These are phyloP conservation scores for Adelosebastes latens DNA, from an alignment of 2,797 vertebrate genomes.

Conservation along the genomic window DNA sequence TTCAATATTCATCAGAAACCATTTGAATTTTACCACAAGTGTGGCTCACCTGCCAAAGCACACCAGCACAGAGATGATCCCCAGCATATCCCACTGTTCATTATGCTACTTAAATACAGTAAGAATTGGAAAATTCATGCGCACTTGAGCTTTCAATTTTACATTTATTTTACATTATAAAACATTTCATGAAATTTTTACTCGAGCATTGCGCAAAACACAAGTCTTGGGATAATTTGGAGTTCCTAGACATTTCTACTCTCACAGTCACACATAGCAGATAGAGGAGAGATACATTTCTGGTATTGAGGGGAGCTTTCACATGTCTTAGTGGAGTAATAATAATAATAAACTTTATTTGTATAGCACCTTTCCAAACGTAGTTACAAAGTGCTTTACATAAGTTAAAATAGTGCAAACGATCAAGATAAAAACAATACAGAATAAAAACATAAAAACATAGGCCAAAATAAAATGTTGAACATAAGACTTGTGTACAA, in stretches of 20 bases:
- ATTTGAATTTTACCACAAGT: background rate
- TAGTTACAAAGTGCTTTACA: too few relatives aligned
- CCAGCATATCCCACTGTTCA: background rate
- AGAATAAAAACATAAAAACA: too few relatives aligned
- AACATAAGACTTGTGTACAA: too few relatives aligned
- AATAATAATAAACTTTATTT: too few relatives aligned
- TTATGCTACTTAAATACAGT: background rate
- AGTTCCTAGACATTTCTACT: background rate
- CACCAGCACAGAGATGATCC: background rate
- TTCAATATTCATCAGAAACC: slow-evolving; percentile 23
- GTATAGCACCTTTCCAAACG: too few relatives aligned
- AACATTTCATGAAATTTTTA: background rate
- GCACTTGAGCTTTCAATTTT: background rate
- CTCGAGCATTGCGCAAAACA: background rate
- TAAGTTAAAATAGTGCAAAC: too few relatives aligned
- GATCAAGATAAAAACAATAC: too few relatives aligned
- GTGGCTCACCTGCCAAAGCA: background rate
- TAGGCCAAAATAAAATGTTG: too few relatives aligned
- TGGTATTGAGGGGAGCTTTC: background rate
- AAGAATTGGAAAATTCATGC: background rate
- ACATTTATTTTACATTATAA: background rate
- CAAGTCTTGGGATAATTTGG: background rate
- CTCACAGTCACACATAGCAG: background rate
- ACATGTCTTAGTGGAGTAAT: background rate
- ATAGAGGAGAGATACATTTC: background rate